A percentile compares a stretch with the other conserved stretches of the same genome.
Evolutionary conservation across 2,888 invertebrate species (phyloP).

Genomic region (Flexamia atlantica): DNA sequence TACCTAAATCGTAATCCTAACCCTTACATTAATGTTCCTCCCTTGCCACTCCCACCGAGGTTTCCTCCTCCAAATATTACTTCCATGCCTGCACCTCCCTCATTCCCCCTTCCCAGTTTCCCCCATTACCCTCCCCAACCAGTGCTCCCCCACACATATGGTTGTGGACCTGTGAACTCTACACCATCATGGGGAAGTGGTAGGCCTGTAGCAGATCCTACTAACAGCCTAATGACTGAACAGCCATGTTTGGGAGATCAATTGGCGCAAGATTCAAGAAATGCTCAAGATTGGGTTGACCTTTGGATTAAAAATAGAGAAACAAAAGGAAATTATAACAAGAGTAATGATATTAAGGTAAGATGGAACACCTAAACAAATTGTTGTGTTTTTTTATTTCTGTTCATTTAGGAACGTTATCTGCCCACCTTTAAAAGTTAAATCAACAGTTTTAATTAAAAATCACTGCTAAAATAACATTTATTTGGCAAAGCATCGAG

Average conservation of each 20-base stretch:
- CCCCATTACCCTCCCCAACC: conserved; percentile 2
- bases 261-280: conserved; percentile 62
- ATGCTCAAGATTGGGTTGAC: conserved; percentile 74
- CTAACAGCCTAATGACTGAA: background rate
- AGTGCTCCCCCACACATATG: conserved; percentile 58
- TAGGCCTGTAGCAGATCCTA: background rate
- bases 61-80: conserved; percentile 38
- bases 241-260: background rate
- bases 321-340: too few species aligned
- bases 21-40: conserved; percentile 27
- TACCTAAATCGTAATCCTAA: background rate
- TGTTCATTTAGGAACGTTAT: too few species aligned
- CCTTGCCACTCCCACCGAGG: conserved; percentile 44
- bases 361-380: too few species aligned
- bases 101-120: conserved; percentile 12
- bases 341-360: conserved; percentile 8
- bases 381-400: too few species aligned
- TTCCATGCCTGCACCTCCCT: background rate
- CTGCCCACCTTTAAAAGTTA: too few species aligned
- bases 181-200: background rate
- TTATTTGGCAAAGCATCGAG: too few species aligned
- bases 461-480: too few species aligned
- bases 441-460: too few species aligned
- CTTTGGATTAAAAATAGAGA: conserved; percentile 71
- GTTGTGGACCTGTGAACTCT: background rate